Percentiles rank a stretch among this genome's conserved stretches.
Conservation (phyloP, 2,113 vertebrate genomes). For the Chionis minor region DNA sequence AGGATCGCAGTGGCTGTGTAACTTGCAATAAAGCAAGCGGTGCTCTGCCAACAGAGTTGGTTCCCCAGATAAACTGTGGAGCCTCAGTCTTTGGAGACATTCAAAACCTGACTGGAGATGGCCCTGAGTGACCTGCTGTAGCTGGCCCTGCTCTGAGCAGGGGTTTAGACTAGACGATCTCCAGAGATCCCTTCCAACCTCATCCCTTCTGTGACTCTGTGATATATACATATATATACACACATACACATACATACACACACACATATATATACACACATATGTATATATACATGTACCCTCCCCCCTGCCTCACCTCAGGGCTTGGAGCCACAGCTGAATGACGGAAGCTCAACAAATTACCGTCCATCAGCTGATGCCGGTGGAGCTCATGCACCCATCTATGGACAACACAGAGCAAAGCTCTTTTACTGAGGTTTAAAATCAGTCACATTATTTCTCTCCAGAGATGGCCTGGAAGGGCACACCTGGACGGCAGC, state of each 20-base stretch:
- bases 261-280: rapidly evolving
- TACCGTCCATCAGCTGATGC: neutral
- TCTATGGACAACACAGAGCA: neutral
- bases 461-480: neutral
- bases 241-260: neutral
- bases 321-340: neutral
- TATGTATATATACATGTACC: too few relatives aligned
- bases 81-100: neutral
- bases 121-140: neutral
- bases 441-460: neutral
- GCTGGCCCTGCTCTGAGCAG: neutral
- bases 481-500: neutral
- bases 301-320: too few relatives aligned
- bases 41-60: neutral
- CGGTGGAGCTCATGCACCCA: neutral
- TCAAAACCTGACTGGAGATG: neutral
- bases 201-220: neutral
- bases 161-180: neutral
- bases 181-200: neutral
- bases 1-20: rapidly evolving
- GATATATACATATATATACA: neutral
- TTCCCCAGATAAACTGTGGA: neutral
- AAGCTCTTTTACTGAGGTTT: neutral
- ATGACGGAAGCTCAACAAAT: neutral
- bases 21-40: neutral